phyloP scores from a whole-genome alignment of 2,888 invertebrate species.

The Heliconius ethilla region DNA sequence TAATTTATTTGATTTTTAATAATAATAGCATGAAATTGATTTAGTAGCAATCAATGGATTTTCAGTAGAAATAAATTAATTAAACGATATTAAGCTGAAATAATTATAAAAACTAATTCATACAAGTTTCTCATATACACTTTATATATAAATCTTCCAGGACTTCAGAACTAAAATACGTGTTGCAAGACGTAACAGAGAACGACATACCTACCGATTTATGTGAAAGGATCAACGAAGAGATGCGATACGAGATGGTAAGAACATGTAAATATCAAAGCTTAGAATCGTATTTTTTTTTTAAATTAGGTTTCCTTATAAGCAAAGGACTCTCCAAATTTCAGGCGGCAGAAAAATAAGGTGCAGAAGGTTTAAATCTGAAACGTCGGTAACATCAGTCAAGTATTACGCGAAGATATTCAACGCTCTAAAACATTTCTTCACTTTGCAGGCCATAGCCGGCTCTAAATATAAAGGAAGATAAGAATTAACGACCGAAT shows the following conservation, averaged over 20 bases:
- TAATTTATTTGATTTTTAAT: no score
- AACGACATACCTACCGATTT: slow-evolving; percentile 95
- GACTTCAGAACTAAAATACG: slow-evolving; percentile 90
- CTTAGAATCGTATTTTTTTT: slow-evolving; percentile 43
- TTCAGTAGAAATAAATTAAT: no score
- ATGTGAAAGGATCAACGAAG: slow-evolving; percentile 93
- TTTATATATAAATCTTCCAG: slow-evolving; percentile 62
- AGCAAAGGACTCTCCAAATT: slow-evolving; percentile 54
- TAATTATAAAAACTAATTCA: background rate
- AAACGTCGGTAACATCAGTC: slow-evolving; percentile 71
- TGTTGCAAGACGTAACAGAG: slow-evolving; percentile 94
- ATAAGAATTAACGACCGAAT: slow-evolving; percentile 49
- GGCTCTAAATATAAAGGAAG: slow-evolving; percentile 78
- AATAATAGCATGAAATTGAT: no score
- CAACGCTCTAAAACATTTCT: slow-evolving; percentile 78
- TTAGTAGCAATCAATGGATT: no score
- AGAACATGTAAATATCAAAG: slow-evolving; percentile 80
- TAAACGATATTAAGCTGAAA: no score
- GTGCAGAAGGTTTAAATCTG: slow-evolving; percentile 76
- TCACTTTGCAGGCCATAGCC: slow-evolving; percentile 77
- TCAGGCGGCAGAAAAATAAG: slow-evolving; percentile 80
- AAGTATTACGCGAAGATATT: slow-evolving; percentile 78
- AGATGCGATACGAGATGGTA: slow-evolving; percentile 95
- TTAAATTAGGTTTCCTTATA: slow-evolving; percentile 50
- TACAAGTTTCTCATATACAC: background rate